phyloP scores from a whole-genome alignment of 2,797 vertebrate genomes.

The Heterohyrax brucei region DNA sequence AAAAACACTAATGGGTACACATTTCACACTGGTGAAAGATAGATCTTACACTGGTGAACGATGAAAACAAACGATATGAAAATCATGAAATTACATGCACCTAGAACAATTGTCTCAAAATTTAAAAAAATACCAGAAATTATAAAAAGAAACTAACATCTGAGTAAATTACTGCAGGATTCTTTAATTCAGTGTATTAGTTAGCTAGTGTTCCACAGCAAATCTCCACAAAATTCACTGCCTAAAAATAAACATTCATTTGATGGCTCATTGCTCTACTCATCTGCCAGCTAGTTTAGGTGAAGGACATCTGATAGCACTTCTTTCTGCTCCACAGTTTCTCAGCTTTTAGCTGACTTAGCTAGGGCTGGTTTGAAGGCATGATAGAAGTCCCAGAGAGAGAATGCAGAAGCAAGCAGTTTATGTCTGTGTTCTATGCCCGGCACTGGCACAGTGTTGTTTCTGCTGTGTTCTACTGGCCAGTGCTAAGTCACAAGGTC shows the following conservation, averaged over 20 bases:
- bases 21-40: background rate
- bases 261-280: background rate
- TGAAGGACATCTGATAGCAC: background rate
- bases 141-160: background rate
- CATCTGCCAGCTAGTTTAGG: background rate
- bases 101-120: background rate
- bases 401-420: background rate
- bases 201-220: background rate
- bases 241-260: background rate
- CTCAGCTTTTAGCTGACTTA: background rate
- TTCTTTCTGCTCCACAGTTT: slow-evolving; percentile 7
- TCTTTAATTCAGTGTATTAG: background rate
- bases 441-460: background rate
- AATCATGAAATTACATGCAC: background rate
- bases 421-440: background rate
- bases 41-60: background rate
- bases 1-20: background rate
- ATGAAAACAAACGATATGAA: background rate
- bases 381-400: background rate
- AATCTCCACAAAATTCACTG: background rate
- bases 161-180: background rate
- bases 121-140: background rate
- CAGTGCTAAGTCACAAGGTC: background rate
- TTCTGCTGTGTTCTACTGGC: background rate
- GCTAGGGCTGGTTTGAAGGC: background rate